Conservation (phyloP, 2,113 vertebrate species). For the Sylvia atricapilla region DNA sequence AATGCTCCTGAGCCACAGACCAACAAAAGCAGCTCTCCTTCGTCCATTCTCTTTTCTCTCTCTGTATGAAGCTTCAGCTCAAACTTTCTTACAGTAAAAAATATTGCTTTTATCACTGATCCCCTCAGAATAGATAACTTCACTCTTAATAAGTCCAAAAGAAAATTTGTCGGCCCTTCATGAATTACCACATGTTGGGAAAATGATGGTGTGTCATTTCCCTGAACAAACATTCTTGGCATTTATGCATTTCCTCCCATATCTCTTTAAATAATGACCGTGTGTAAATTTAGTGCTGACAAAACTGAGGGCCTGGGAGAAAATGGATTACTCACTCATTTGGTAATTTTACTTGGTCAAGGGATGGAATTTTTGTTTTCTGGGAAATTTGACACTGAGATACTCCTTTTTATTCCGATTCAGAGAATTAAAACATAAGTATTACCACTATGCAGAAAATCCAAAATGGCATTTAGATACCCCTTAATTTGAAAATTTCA, state of each 20-base stretch:
- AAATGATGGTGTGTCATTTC: conserved; percentile 35
- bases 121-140: conserved; percentile 2
- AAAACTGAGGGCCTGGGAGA: conserved; percentile 34
- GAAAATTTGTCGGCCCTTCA: conserved; percentile 18
- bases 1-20: neutral
- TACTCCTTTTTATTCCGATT: neutral
- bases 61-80: neutral
- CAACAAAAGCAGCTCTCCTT: conserved; percentile 6
- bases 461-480: neutral
- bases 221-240: conserved; percentile 46
- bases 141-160: neutral
- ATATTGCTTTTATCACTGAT: neutral
- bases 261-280: conserved; percentile 27
- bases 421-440: neutral
- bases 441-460: neutral
- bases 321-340: neutral
- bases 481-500: neutral
- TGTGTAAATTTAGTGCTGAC: conserved; percentile 50
- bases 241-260: conserved; percentile 49
- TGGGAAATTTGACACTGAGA: neutral
- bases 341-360: conserved; percentile 15
- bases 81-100: neutral
- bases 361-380: neutral
- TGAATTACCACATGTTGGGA: conserved; percentile 38
- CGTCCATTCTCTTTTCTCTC: neutral